Evolutionary conservation across 2,113 vertebrate genomes (phyloP).

Genomic region (Octodon degus): DNA sequence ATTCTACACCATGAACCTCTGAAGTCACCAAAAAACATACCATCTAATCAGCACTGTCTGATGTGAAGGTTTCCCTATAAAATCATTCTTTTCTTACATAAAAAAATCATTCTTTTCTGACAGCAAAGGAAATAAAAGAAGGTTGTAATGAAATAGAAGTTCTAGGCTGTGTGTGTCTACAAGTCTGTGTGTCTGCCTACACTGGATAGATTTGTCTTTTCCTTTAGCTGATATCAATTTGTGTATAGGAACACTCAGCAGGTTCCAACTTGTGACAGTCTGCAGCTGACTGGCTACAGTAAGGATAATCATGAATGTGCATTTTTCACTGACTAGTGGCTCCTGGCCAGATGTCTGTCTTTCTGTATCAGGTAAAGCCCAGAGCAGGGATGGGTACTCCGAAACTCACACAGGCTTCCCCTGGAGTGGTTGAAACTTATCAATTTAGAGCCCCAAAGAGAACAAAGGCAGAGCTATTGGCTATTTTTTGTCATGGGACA

Average conservation of each 20-base stretch:
- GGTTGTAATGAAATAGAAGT: background rate
- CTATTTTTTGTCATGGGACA: conserved; percentile 38
- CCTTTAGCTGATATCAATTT: conserved; percentile 47
- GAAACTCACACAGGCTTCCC: background rate
- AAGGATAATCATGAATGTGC: background rate
- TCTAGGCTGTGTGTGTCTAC: background rate
- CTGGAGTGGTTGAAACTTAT: background rate
- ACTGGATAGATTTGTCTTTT: background rate
- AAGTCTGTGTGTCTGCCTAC: background rate
- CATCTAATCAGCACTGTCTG: background rate
- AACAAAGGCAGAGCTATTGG: conserved; percentile 20
- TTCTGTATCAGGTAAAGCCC: conserved; percentile 37
- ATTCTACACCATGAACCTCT: background rate
- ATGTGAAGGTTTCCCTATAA: background rate
- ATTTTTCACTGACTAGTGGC: conserved; percentile 37
- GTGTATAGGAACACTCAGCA: conserved; percentile 43
- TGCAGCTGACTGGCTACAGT: conserved; percentile 59
- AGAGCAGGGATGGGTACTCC: background rate
- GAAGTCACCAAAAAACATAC: background rate
- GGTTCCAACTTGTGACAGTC: conserved; percentile 60
- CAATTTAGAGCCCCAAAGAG: background rate
- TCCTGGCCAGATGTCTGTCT: conserved; percentile 8
- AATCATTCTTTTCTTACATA: background rate
- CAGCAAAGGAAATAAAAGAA: background rate
- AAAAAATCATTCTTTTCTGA: background rate